Conservation (phyloP, 2,113 vertebrate species). For the Ondatra zibethicus region DNA sequence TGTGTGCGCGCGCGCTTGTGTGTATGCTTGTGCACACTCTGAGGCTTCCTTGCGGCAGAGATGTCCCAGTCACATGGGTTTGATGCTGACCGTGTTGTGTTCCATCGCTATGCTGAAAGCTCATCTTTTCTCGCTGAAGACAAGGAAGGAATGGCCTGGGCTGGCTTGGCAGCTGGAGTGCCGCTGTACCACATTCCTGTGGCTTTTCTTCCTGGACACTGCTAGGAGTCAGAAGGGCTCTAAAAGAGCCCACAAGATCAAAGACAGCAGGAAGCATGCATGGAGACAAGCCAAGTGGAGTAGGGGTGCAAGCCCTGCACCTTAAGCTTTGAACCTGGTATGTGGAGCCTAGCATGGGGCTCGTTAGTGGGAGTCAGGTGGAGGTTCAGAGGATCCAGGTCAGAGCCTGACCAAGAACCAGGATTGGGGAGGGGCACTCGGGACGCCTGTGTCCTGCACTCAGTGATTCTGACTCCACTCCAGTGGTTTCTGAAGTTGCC, state of each 20-base stretch:
- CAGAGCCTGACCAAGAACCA: not conserved
- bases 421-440: not conserved
- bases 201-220: not conserved
- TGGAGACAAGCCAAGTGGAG: not conserved
- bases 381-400: not conserved
- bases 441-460: not conserved
- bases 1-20: too few relatives aligned
- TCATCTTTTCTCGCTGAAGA: not conserved
- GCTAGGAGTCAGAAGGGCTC: not conserved
- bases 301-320: not conserved
- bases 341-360: not conserved
- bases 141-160: not conserved
- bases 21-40: not conserved
- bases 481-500: not conserved
- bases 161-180: not conserved
- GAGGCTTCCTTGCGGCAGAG: not conserved
- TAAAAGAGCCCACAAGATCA: not conserved
- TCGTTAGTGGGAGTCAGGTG: not conserved
- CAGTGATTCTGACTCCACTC: not conserved
- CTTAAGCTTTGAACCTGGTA: not conserved
- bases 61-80: not conserved
- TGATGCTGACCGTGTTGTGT: not conserved
- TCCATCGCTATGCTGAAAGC: too few relatives aligned
- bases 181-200: not conserved
- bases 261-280: not conserved